Evolutionary conservation across 2,113 vertebrate genomes (phyloP).

Genomic region (Spheniscus mendiculus): DNA sequence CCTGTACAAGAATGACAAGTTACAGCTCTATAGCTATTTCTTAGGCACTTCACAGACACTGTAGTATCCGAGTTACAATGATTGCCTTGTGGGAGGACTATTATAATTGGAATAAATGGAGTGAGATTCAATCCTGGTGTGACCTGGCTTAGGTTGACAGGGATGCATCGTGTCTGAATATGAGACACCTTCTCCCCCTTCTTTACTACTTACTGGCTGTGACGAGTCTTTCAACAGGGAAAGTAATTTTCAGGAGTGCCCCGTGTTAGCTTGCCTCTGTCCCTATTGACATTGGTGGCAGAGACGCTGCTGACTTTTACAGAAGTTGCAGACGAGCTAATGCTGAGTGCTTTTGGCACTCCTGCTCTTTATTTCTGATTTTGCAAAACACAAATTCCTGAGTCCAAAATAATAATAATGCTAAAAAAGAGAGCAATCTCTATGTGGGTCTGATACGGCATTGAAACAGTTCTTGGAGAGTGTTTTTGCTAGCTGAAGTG

Average conservation of each 20-base stretch:
- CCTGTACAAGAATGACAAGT: not conserved
- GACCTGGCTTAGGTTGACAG: not conserved
- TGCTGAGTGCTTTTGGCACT: not conserved
- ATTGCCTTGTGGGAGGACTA: not conserved
- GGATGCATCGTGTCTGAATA: not conserved
- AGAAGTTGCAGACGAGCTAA: not conserved
- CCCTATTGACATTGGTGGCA: not conserved
- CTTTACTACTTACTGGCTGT: not conserved
- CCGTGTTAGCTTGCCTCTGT: not conserved
- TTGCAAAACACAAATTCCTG: not conserved
- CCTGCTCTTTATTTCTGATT: not conserved
- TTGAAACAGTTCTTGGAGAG: not conserved
- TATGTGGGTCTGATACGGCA: not conserved
- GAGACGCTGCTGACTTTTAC: not conserved
- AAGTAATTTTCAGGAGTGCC: not conserved
- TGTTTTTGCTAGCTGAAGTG: not conserved
- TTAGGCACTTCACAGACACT: not conserved
- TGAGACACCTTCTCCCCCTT: not conserved
- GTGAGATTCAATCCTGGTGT: not conserved
- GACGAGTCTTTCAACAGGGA: not conserved
- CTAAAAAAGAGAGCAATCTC: not conserved
- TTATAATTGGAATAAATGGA: not conserved
- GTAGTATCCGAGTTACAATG: not conserved
- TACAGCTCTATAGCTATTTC: not conserved
- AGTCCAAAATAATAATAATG: not conserved